These are phyloP conservation scores for Lissocephala sabroskyi DNA, from an alignment of 2,888 invertebrate species.

Conservation along the genomic window DNA sequence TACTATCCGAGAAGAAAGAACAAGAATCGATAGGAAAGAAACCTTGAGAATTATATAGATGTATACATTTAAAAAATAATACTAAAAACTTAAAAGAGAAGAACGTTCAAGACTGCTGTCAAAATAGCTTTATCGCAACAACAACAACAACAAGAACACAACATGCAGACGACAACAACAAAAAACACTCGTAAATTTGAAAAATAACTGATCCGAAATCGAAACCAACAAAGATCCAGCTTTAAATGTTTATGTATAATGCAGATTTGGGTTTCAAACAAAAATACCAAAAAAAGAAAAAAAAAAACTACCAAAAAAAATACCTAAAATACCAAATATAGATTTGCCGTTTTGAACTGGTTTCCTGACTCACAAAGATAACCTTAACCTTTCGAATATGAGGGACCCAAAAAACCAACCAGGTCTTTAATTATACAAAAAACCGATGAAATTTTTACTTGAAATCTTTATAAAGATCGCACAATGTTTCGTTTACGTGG, in stretches of 20 bases:
- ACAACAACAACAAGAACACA: conserved; percentile 17
- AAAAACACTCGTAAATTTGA: neutral
- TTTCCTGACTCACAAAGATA: conserved; percentile 43
- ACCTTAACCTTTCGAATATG: conserved; percentile 54
- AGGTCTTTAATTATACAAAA: conserved; percentile 57
- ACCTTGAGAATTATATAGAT: conserved; percentile 18
- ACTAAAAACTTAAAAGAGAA: conserved; percentile 59
- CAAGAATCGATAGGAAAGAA: conserved; percentile 4
- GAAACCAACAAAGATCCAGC: conserved; percentile 32
- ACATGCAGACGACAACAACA: neutral
- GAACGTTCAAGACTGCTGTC: conserved; percentile 67
- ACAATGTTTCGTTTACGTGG: too few species aligned
- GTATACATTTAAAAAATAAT: conserved; percentile 64
- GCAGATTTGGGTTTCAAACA: conserved; percentile 59
- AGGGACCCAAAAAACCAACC: conserved; percentile 58
- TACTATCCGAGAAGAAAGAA: neutral
- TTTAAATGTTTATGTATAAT: conserved; percentile 48
- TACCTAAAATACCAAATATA: conserved; percentile 16
- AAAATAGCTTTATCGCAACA: conserved; percentile 64
- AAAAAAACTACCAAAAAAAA: conserved; percentile 9
- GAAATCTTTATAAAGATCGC: too few species aligned
- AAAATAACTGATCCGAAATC: conserved; percentile 10
- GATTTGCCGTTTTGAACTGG: conserved; percentile 52
- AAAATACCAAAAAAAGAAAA: conserved; percentile 11
- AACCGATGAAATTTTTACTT: conserved; percentile 8